Percentiles rank a stretch among this genome's conserved stretches.
phyloP scores from a whole-genome alignment of 2,797 vertebrate genomes.

The Cacajao melanocephalus region DNA sequence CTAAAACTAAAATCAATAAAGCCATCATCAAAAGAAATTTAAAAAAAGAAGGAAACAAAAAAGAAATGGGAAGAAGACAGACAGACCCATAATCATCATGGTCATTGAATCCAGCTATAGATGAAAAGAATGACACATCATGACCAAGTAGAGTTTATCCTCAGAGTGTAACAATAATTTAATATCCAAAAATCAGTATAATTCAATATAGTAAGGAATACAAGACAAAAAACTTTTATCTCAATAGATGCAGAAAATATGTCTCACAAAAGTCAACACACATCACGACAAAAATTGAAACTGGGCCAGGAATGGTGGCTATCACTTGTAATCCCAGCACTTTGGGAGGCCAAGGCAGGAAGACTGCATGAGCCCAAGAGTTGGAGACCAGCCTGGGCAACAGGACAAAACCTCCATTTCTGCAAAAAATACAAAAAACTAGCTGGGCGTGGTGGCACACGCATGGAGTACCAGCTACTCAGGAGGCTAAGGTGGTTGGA shows the following conservation, averaged over 20 bases:
- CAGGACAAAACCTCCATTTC: no score
- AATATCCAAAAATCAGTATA: neutral
- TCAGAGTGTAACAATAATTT: neutral
- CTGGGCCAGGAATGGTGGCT: neutral
- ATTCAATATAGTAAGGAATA: conserved; percentile 2
- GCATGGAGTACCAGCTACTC: no score
- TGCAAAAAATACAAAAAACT: no score
- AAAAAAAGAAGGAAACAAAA: neutral
- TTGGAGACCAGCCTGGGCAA: no score
- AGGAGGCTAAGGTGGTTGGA: no score
- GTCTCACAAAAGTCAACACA: neutral
- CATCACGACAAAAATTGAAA: neutral
- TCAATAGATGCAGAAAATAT: neutral
- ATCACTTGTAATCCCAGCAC: no score
- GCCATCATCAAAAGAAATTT: neutral
- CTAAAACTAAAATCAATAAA: conserved; percentile 37
- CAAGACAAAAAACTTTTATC: neutral
- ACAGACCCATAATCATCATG: neutral
- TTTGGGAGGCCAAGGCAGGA: no score
- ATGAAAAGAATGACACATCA: neutral
- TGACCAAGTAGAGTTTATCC: neutral
- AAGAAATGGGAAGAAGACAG: neutral
- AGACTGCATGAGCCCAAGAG: no score
- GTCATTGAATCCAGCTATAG: neutral
- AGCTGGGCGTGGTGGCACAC: no score